These are phyloP conservation scores for Cinclus mexicanus DNA, from an alignment of 2,113 vertebrate genomes.

Conservation along the genomic window DNA sequence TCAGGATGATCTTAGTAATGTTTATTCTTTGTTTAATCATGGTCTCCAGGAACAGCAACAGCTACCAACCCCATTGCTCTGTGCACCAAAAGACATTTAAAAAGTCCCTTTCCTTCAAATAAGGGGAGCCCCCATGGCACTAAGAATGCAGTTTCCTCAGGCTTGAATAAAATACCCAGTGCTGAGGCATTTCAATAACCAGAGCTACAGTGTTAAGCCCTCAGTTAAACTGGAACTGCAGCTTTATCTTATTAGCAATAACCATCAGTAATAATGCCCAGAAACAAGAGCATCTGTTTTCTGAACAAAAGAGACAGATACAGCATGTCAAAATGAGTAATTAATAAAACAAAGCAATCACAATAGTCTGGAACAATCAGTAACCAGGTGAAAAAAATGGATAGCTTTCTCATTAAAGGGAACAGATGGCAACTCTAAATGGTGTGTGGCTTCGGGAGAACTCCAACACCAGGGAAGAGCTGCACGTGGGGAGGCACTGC, in stretches of 20 bases:
- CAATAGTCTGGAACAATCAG: slow-evolving; percentile 63
- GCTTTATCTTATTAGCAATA: slow-evolving; percentile 59
- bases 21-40: neutral
- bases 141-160: slow-evolving; percentile 2
- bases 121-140: neutral
- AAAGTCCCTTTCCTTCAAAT: neutral
- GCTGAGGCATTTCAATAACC: slow-evolving; percentile 4
- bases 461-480: neutral
- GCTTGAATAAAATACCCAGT: neutral
- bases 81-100: neutral
- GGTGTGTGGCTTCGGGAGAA: neutral
- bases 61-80: neutral
- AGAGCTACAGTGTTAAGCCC: neutral
- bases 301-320: slow-evolving; percentile 63
- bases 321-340: slow-evolving; percentile 68
- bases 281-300: slow-evolving; percentile 64
- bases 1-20: neutral
- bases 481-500: rapidly evolving
- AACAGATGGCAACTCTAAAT: slow-evolving; percentile 48
- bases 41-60: neutral
- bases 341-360: slow-evolving; percentile 70
- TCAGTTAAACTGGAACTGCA: neutral
- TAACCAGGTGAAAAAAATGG: slow-evolving; percentile 67
- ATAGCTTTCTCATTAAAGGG: slow-evolving; percentile 43
- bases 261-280: slow-evolving; percentile 47